Percentiles rank a stretch among this genome's conserved stretches.
phyloP scores from a whole-genome alignment of 2,113 vertebrate genomes.

The Conger conger region DNA sequence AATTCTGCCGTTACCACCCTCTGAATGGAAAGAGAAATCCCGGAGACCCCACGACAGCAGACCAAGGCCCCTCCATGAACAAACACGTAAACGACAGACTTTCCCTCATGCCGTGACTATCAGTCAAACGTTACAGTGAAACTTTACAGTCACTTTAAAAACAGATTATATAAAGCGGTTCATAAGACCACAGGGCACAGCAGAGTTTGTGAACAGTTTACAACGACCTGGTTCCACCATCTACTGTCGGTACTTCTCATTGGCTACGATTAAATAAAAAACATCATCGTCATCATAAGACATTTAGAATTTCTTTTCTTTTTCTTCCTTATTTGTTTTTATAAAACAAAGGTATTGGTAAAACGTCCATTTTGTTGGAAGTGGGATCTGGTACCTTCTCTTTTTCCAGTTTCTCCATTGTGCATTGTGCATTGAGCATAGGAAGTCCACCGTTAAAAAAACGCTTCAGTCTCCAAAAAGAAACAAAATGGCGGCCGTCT shows the following conservation, averaged over 20 bases:
- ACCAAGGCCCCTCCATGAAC: constrained; percentile 28
- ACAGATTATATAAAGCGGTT: not conserved
- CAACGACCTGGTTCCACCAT: not conserved
- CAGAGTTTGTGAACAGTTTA: not conserved
- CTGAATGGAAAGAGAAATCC: not conserved
- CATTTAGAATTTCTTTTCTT: constrained; percentile 34
- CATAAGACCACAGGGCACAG: constrained; percentile 9
- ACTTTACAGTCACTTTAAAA: constrained; percentile 16
- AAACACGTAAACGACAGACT: constrained; percentile 39
- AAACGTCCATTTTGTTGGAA: constrained; percentile 33
- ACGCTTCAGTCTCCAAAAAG: constrained; percentile 1
- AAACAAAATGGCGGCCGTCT: constrained; percentile 25
- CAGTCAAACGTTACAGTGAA: constrained; percentile 25
- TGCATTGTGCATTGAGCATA: constrained; percentile 51
- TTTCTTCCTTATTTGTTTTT: constrained; percentile 29
- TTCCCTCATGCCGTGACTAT: constrained; percentile 30
- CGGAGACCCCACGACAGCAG: not conserved
- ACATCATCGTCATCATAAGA: constrained; percentile 36
- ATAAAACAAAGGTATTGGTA: constrained; percentile 17
- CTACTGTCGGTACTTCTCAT: constrained; percentile 6
- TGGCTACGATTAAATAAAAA: constrained; percentile 31
- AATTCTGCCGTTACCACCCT: not conserved
- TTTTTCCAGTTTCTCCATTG: constrained; percentile 19
- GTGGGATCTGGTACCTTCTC: constrained; percentile 17
- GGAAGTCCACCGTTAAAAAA: not conserved